A percentile compares a stretch with the other conserved stretches of the same genome.
Evolutionary conservation across 2,797 vertebrate genomes (phyloP).

Genomic region (Hyperoplus immaculatus): DNA sequence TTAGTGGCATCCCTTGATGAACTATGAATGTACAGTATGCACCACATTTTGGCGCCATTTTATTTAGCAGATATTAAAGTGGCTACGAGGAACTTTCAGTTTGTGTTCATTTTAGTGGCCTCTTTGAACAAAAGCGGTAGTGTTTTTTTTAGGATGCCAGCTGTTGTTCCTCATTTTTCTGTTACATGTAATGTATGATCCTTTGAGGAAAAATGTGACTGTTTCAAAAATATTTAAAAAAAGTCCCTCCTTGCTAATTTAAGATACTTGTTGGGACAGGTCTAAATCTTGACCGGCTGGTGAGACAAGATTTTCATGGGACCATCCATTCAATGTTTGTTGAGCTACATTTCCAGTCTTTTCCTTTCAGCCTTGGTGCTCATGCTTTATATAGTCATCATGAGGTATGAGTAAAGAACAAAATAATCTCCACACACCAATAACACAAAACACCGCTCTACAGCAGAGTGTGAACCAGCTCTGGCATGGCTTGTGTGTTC

Average conservation of each 20-base stretch:
- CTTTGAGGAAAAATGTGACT: too few relatives aligned
- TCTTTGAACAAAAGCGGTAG: too few relatives aligned
- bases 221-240: too few relatives aligned
- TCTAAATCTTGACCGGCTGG: neutral
- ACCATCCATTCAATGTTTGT: too few relatives aligned
- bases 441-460: neutral
- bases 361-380: neutral
- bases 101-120: too few relatives aligned
- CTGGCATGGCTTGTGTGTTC: slow-evolving; percentile 12
- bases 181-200: too few relatives aligned
- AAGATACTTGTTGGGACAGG: neutral
- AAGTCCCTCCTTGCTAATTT: neutral
- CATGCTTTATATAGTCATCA: neutral
- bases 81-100: too few relatives aligned
- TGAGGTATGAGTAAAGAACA: neutral
- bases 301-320: too few relatives aligned
- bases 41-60: neutral
- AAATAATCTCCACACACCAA: neutral
- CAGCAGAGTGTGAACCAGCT: slow-evolving; percentile 1
- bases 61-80: neutral
- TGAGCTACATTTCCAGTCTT: neutral
- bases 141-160: too few relatives aligned
- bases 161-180: too few relatives aligned
- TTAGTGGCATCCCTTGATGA: neutral
- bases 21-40: too few relatives aligned